Percentiles rank a stretch among this genome's conserved stretches.
Conservation (phyloP, 2,888 invertebrate genomes). For the Galeruca laticollis region DNA sequence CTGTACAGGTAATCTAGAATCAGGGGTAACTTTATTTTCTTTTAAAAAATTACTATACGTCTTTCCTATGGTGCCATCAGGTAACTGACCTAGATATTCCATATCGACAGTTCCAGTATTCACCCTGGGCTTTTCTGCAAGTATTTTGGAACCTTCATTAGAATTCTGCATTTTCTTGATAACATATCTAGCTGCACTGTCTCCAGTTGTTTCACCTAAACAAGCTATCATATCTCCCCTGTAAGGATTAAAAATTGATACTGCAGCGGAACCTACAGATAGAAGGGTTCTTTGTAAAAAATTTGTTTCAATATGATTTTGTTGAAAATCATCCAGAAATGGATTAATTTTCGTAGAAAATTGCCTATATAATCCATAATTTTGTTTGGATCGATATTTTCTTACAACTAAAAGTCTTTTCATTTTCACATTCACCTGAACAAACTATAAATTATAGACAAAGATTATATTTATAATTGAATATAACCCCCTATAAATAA, state of each 20-base stretch:
- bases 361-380: background rate
- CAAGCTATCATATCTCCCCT: slow-evolving; percentile 95
- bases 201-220: slow-evolving; percentile 91
- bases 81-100: slow-evolving; percentile 76
- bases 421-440: slow-evolving; percentile 1
- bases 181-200: slow-evolving; percentile 77
- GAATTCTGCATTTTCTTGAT: slow-evolving; percentile 80
- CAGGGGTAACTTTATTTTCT: slow-evolving; percentile 90
- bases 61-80: slow-evolving; percentile 86
- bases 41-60: slow-evolving; percentile 87
- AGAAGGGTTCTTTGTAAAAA: slow-evolving; percentile 83
- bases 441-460: background rate
- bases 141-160: slow-evolving; percentile 81
- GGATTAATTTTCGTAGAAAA: background rate
- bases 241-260: slow-evolving; percentile 84
- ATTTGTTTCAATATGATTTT: slow-evolving; percentile 75
- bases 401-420: background rate
- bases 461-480: too few species aligned
- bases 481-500: too few species aligned
- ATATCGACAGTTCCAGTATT: slow-evolving; percentile 86
- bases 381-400: background rate
- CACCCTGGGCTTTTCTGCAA: slow-evolving; percentile 85
- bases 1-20: slow-evolving; percentile 88
- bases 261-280: slow-evolving; percentile 87
- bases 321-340: slow-evolving; percentile 74